These are phyloP conservation scores for Enteromius anoplus DNA, from an alignment of 2,797 vertebrate species.

Conservation along the genomic window DNA sequence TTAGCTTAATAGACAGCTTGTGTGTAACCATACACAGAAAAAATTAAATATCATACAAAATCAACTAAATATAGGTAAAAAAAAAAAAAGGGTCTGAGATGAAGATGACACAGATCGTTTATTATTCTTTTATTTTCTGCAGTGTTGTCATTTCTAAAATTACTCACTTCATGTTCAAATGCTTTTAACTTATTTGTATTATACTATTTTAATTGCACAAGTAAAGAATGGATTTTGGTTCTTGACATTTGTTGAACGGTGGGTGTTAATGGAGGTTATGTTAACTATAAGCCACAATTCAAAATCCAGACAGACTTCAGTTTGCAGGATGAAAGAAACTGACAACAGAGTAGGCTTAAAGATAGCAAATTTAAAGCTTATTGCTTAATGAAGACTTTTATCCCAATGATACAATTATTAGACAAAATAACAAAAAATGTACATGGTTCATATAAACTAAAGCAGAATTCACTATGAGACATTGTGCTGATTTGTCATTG, in stretches of 20 bases:
- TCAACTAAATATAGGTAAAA: background rate
- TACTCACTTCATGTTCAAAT: background rate
- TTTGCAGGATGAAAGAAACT: background rate
- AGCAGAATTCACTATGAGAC: background rate
- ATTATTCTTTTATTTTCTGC: background rate
- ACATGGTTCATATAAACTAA: background rate
- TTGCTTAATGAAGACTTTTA: background rate
- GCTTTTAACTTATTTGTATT: slow-evolving; percentile 9
- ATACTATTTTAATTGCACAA: background rate
- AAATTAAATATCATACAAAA: background rate
- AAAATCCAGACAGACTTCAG: background rate
- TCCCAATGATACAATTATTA: background rate
- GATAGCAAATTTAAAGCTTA: background rate
- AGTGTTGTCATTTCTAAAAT: background rate
- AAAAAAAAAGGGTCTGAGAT: background rate
- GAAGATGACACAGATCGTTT: background rate
- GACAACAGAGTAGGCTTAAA: background rate
- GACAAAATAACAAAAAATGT: background rate
- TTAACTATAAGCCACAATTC: background rate
- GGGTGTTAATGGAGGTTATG: slow-evolving; percentile 10
- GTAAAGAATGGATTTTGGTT: background rate
- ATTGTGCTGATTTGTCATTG: background rate
- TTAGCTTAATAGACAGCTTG: no score
- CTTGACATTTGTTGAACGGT: background rate
- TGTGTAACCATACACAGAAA: background rate